Evolutionary conservation across 1,140 invertebrate genomes (phyloP).

Genomic region (Gonioctena quinquepunctata): DNA sequence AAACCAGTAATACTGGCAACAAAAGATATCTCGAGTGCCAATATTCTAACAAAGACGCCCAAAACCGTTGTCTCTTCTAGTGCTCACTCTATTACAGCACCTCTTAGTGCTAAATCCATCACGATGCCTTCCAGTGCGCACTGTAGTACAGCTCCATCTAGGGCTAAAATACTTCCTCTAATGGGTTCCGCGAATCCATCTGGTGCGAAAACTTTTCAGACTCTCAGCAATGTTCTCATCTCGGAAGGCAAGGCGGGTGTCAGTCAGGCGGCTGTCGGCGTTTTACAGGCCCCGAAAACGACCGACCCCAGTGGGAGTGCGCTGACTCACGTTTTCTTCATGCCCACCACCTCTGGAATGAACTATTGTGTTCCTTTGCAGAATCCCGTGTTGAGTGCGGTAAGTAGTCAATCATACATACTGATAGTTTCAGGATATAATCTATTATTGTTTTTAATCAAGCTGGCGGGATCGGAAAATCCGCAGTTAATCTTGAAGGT

Average conservation of each 20-base stretch:
- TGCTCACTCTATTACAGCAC: too few species aligned
- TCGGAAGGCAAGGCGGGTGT: background rate
- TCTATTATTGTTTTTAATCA: background rate
- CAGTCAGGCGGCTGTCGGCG: background rate
- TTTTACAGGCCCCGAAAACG: constrained; percentile 1
- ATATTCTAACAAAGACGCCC: background rate
- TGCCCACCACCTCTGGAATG: background rate
- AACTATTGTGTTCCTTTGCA: background rate
- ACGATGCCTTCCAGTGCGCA: too few species aligned
- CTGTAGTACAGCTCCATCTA: too few species aligned
- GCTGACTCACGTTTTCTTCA: background rate
- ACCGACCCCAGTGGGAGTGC: background rate
- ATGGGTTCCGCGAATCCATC: background rate
- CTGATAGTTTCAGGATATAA: background rate
- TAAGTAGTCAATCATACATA: background rate
- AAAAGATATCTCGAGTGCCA: background rate
- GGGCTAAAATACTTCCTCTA: background rate
- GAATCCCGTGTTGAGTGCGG: background rate
- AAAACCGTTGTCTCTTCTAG: too few species aligned
- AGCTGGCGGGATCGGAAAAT: background rate
- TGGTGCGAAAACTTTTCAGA: background rate
- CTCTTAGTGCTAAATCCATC: too few species aligned
- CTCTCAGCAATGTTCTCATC: background rate
- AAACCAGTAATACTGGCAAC: too few species aligned
- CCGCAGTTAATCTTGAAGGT: background rate